These are phyloP conservation scores for Deladenus siricidicola DNA, from an alignment of 2,888 invertebrate species.

Conservation along the genomic window DNA sequence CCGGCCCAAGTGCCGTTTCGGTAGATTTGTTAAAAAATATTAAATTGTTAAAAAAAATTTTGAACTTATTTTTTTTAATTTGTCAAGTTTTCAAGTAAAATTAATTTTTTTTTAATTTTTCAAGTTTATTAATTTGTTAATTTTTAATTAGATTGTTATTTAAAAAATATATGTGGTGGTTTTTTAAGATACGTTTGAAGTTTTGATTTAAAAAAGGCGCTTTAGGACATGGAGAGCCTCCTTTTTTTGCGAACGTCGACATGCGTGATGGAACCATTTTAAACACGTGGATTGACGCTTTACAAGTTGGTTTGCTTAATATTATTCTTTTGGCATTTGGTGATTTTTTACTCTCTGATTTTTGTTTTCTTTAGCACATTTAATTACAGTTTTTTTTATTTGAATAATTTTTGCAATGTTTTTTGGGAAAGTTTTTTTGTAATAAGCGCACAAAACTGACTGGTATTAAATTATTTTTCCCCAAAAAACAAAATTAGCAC, in stretches of 20 bases:
- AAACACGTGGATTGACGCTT: slow-evolving; percentile 64
- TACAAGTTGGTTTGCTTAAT: slow-evolving; percentile 57
- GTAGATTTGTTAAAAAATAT: slow-evolving; percentile 2
- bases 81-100: neutral
- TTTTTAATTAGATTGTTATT: too few species aligned
- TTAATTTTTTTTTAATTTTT: neutral
- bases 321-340: too few species aligned
- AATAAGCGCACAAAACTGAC: neutral
- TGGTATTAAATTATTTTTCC: too few species aligned
- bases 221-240: slow-evolving; percentile 61
- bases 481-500: too few species aligned
- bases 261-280: slow-evolving; percentile 61
- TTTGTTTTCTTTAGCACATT: too few species aligned
- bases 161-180: neutral
- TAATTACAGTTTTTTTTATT: too few species aligned
- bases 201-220: slow-evolving; percentile 12
- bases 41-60: neutral
- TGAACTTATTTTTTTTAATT: neutral
- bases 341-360: too few species aligned
- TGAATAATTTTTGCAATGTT: too few species aligned
- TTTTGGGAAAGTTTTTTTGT: too few species aligned
- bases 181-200: too few species aligned
- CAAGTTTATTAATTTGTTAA: too few species aligned
- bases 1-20: slow-evolving; percentile 52
- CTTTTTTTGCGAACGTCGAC: slow-evolving; percentile 64